Conservation (phyloP, 2,888 invertebrate species). For the Drosophila quasianomalipes region DNA sequence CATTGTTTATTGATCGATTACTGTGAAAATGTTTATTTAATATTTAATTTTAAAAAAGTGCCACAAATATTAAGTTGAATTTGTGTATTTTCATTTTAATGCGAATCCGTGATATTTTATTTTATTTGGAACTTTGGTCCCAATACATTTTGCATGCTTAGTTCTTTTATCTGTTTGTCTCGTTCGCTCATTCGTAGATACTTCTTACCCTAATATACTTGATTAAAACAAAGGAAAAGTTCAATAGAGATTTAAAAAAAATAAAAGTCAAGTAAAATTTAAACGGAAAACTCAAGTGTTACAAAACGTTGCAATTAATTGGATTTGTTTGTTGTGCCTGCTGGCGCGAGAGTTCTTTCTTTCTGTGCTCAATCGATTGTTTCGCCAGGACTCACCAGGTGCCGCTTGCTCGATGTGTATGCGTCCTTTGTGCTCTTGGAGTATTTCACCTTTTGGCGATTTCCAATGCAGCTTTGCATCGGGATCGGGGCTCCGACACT, state of each 20-base stretch:
- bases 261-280: slow-evolving; percentile 34
- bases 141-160: neutral
- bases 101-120: neutral
- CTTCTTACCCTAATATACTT: neutral
- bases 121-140: neutral
- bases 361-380: slow-evolving; percentile 9
- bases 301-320: slow-evolving; percentile 70
- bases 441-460: slow-evolving; percentile 84
- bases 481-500: slow-evolving; percentile 81
- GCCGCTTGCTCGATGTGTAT: slow-evolving; percentile 84
- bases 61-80: neutral
- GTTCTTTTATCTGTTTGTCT: neutral
- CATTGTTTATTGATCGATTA: neutral
- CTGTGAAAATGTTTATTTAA: neutral
- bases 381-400: slow-evolving; percentile 70
- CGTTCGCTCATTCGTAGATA: neutral
- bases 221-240: slow-evolving; percentile 18
- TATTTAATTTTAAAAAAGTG: neutral
- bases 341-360: slow-evolving; percentile 35
- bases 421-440: slow-evolving; percentile 85
- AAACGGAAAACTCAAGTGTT: slow-evolving; percentile 16
- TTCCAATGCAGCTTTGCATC: slow-evolving; percentile 84
- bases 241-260: slow-evolving; percentile 39
- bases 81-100: neutral
- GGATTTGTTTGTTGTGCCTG: slow-evolving; percentile 66